phyloP scores from a whole-genome alignment of 2,797 vertebrate genomes.

The Mycteria americana region DNA sequence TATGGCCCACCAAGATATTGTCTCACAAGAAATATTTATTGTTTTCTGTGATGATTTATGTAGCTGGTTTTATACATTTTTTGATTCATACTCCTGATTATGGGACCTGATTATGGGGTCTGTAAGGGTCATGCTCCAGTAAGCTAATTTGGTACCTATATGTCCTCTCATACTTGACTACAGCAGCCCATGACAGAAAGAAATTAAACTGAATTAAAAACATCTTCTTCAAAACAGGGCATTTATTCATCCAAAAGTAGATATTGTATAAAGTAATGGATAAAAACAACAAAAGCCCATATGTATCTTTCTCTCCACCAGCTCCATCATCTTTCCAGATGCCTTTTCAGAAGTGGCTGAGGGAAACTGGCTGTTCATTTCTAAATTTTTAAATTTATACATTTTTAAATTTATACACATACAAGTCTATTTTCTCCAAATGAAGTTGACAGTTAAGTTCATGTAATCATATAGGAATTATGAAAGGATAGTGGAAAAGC shows the following conservation, averaged over 20 bases:
- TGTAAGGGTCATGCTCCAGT: not conserved
- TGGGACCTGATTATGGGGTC: not conserved
- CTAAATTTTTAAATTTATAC: not conserved
- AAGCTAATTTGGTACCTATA: not conserved
- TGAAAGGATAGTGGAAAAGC: not conserved
- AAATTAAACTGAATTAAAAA: not conserved
- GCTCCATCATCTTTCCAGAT: not conserved
- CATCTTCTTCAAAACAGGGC: not conserved
- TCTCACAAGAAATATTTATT: not conserved
- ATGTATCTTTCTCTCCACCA: not conserved
- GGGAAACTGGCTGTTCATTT: not conserved
- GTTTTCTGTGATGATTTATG: not conserved
- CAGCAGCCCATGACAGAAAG: not conserved
- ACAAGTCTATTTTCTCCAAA: not conserved
- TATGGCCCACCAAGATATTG: not conserved
- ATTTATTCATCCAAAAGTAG: not conserved
- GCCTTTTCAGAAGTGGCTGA: not conserved
- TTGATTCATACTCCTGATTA: not conserved
- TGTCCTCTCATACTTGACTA: not conserved
- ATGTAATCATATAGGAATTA: not conserved
- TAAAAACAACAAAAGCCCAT: not conserved
- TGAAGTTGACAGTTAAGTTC: not conserved
- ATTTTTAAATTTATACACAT: not conserved
- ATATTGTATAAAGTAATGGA: not conserved
- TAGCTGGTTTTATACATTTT: not conserved